A percentile compares a stretch with the other conserved stretches of the same genome.
Conservation (phyloP, 2,113 vertebrate species). For the Odocoileus hemionus region DNA sequence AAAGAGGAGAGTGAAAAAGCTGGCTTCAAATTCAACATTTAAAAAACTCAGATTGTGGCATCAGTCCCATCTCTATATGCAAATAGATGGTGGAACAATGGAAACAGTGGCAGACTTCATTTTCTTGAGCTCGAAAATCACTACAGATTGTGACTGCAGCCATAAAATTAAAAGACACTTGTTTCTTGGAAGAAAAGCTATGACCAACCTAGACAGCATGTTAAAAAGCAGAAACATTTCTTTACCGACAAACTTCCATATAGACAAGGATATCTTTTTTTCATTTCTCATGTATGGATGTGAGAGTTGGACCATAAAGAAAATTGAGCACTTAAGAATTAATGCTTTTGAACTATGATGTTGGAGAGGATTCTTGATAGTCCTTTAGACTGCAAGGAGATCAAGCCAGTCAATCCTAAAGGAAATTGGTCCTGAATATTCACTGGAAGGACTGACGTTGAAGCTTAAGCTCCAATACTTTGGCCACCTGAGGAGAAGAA, state of each 20-base stretch:
- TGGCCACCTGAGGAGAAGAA: background rate
- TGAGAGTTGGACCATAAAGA: background rate
- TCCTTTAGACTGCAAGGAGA: background rate
- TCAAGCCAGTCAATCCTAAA: background rate
- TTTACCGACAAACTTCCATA: rapidly evolving
- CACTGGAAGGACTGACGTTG: background rate
- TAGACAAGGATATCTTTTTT: background rate
- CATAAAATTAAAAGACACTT: background rate
- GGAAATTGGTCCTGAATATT: background rate
- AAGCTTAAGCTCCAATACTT: background rate
- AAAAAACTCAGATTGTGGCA: background rate
- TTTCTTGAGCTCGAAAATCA: background rate
- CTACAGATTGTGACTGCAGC: background rate
- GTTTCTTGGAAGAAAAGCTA: background rate
- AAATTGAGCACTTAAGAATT: background rate
- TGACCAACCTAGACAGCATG: background rate
- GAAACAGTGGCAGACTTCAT: background rate
- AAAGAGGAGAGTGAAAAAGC: background rate
- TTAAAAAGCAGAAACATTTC: background rate
- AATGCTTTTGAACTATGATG: background rate
- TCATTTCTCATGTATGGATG: background rate
- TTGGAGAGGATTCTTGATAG: background rate
- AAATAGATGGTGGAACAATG: background rate
- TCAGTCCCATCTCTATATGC: background rate
- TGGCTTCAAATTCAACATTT: background rate